A percentile compares a stretch with the other conserved stretches of the same genome.
phyloP scores from a whole-genome alignment of 1,140 invertebrate species.

The Eubasilissa regina region DNA sequence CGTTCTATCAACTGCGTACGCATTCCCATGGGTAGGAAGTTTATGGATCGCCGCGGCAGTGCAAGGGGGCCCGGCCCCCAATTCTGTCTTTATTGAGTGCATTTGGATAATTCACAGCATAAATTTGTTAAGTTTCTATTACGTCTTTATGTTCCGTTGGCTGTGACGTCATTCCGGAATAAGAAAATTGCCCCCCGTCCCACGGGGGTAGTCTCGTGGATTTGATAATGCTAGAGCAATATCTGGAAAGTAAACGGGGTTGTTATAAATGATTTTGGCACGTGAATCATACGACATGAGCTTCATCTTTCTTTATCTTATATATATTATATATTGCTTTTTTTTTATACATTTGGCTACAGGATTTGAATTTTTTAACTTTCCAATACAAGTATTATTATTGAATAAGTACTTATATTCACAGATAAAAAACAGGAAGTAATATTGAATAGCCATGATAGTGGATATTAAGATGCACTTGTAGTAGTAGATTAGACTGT shows the following conservation, averaged over 20 bases:
- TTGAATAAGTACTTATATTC: too few relatives aligned
- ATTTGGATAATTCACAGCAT: constrained; percentile 55
- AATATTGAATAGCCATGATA: too few relatives aligned
- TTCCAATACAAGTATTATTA: too few relatives aligned
- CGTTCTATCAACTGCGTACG: not conserved
- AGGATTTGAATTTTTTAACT: too few relatives aligned
- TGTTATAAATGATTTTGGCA: constrained; percentile 27
- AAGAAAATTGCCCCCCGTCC: constrained; percentile 41
- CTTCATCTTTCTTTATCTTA: not conserved
- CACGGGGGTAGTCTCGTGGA: constrained; percentile 41
- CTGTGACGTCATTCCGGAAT: constrained; percentile 43
- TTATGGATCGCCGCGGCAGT: constrained; percentile 21
- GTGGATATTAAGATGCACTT: too few relatives aligned
- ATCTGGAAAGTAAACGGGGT: constrained; percentile 25
- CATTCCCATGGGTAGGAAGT: constrained; percentile 37
- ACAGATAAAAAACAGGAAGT: too few relatives aligned
- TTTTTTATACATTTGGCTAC: too few relatives aligned
- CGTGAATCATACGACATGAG: constrained; percentile 3
- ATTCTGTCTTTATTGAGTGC: constrained; percentile 44
- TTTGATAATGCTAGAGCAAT: constrained; percentile 51
- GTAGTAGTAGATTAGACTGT: too few relatives aligned
- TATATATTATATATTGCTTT: too few relatives aligned
- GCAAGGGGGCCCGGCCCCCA: constrained; percentile 5
- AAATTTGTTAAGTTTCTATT: constrained; percentile 58
- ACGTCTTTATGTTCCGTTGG: constrained; percentile 38